Conservation (phyloP, 2,113 vertebrate genomes). For the Phocoena phocoena region DNA sequence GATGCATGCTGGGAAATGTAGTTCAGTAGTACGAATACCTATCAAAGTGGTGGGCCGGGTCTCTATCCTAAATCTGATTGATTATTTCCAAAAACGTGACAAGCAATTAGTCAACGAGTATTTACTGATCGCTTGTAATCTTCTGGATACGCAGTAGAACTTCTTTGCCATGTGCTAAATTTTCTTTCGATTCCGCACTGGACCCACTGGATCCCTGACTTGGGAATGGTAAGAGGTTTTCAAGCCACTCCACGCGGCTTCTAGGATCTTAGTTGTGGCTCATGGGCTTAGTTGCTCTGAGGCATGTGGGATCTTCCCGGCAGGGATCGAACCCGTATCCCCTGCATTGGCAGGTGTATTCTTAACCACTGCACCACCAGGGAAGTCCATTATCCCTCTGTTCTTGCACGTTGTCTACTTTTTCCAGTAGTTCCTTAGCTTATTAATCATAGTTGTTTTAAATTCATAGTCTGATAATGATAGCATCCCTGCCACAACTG, state of each 20-base stretch:
- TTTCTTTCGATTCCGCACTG: background rate
- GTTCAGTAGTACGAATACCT: background rate
- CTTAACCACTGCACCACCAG: too few species aligned
- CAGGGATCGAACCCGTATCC: too few species aligned
- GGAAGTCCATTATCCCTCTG: too few species aligned
- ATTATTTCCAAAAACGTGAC: background rate
- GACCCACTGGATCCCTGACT: background rate
- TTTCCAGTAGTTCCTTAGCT: background rate
- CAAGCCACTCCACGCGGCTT: too few species aligned
- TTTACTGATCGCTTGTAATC: background rate
- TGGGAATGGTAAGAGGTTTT: background rate
- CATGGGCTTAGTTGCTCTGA: too few species aligned
- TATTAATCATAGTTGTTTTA: background rate
- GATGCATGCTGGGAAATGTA: constrained; percentile 32
- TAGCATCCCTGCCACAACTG: background rate
- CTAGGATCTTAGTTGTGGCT: too few species aligned
- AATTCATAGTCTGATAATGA: background rate
- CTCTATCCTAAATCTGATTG: background rate
- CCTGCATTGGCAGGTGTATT: too few species aligned
- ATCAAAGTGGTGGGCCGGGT: rapidly evolving
- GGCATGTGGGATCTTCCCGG: too few species aligned
- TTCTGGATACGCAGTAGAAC: background rate
- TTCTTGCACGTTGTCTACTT: background rate
- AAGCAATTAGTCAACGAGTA: background rate
- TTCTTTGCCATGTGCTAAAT: background rate